Evolutionary conservation across 2,113 vertebrate genomes (phyloP), one percentile per base, ranked within the genome.

Genomic region (Xenopus laevis): DNA sequence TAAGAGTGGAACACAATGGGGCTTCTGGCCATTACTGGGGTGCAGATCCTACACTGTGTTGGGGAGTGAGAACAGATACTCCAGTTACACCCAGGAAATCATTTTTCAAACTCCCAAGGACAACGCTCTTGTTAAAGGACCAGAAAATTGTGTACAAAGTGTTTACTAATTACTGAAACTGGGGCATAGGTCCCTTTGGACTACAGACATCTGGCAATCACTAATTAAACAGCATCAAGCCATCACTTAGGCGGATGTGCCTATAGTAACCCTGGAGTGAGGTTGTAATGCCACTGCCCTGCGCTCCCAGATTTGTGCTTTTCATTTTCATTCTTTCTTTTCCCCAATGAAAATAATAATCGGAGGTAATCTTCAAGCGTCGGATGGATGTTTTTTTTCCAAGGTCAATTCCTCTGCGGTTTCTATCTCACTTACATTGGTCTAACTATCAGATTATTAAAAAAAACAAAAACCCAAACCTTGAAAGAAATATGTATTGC

Each of bases 131-230:
- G 44, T 76, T 70, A 69, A 60, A 75, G 73, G 65, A 55, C 69
- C 66, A n/a, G 66, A 76, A 76, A 76, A 76, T 67, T 76, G 74
- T 63, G 74, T 64, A 64, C 66, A 76, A 76, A 76, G 59, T 76
- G 74, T 76, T 76, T 76, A 76, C 74, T 76, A 76, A 76, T 76
- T 76, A 76, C 74, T 63, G 74, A 76, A 76, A 68, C 74, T 76
- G 67, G 74, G 74, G 69, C 74, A 76, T 30, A 47, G 66, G 47
- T 76, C 74, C 74, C 74, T 57, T 76, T 70, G 74, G 74, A 70
- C 74, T 55, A 10, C 59, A 69, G 74, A 76, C 74, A 76, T 76
- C 74, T 76, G 74, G 74, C 66, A 76, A 67, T 46, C 65, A 64
- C 74, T 76, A 76, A 76, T 76, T 76, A 76, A 70, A 76, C 74